A percentile compares a stretch with the other conserved stretches of the same genome.
These are phyloP conservation scores for Montipora capricornis DNA, from an alignment of 64 coral and sea anemone genomes.

Conservation along the genomic window DNA sequence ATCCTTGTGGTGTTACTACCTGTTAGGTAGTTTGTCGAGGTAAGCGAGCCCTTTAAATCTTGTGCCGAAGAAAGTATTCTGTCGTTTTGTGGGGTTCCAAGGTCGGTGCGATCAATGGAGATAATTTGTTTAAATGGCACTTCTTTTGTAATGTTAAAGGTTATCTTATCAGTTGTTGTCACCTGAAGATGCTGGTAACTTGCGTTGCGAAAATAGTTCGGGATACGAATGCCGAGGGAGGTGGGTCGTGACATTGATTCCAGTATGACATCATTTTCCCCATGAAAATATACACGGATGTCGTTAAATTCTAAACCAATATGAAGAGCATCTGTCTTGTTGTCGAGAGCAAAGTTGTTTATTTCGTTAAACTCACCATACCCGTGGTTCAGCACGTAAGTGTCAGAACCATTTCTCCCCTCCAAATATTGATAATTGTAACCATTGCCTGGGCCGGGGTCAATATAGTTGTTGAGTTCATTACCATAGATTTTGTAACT, in stretches of 20 bases:
- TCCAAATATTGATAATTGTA: conserved; percentile 52
- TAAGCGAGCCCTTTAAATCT: conserved; percentile 41
- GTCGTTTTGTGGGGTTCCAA: conserved; percentile 13
- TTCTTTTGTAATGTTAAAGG: conserved; percentile 21
- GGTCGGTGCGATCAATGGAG: neutral
- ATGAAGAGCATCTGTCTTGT: conserved; percentile 14
- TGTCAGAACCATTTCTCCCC: conserved; percentile 48
- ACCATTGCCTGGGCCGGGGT: conserved; percentile 50
- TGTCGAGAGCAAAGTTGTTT: conserved; percentile 34
- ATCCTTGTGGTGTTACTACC: conserved; percentile 22
- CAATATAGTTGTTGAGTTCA: conserved; percentile 51
- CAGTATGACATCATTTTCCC: neutral
- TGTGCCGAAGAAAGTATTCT: neutral
- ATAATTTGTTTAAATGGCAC: conserved; percentile 18
- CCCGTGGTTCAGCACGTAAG: conserved; percentile 36
- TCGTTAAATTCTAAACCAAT: conserved; percentile 42
- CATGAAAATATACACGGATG: conserved; percentile 42
- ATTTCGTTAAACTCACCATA: conserved; percentile 77
- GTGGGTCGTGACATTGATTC: neutral
- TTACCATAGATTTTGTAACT: conserved; percentile 56
- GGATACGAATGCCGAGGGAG: conserved; percentile 38
- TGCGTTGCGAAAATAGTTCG: neutral
- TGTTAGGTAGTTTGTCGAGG: conserved; percentile 11
- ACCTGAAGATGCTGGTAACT: conserved; percentile 47
- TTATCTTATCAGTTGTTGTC: neutral